These are phyloP conservation scores for Gymnothorax reevesii DNA, from an alignment of 2,797 vertebrate genomes.

Conservation along the genomic window DNA sequence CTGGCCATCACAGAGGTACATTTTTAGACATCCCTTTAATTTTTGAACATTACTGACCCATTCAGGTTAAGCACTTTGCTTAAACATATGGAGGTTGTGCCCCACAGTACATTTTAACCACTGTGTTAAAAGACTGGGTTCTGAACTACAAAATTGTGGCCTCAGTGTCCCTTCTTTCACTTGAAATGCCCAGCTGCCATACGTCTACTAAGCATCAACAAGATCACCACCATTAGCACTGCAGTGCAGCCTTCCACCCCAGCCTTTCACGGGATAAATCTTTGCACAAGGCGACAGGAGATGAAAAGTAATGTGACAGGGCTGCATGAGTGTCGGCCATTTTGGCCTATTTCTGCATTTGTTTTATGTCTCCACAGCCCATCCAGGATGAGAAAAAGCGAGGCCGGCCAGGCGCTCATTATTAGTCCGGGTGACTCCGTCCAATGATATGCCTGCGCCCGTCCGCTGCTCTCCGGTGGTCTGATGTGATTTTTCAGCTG, in stretches of 20 bases:
- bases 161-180: background rate
- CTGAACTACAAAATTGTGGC: background rate
- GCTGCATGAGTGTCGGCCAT: background rate
- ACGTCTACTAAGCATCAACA: background rate
- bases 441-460: background rate
- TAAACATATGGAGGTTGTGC: background rate
- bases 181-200: too few species aligned
- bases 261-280: background rate
- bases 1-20: too few species aligned
- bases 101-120: background rate
- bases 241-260: background rate
- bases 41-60: too few species aligned
- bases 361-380: background rate
- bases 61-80: background rate
- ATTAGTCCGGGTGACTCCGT: background rate
- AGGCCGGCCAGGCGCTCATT: background rate
- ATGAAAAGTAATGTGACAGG: background rate
- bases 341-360: background rate
- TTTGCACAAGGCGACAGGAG: background rate
- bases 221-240: too few species aligned
- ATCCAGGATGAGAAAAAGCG: background rate
- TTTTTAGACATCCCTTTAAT: background rate
- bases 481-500: background rate
- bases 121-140: background rate
- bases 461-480: background rate